Conservation (phyloP, 2,888 invertebrate genomes). For the Lasioglossum vierecki region DNA sequence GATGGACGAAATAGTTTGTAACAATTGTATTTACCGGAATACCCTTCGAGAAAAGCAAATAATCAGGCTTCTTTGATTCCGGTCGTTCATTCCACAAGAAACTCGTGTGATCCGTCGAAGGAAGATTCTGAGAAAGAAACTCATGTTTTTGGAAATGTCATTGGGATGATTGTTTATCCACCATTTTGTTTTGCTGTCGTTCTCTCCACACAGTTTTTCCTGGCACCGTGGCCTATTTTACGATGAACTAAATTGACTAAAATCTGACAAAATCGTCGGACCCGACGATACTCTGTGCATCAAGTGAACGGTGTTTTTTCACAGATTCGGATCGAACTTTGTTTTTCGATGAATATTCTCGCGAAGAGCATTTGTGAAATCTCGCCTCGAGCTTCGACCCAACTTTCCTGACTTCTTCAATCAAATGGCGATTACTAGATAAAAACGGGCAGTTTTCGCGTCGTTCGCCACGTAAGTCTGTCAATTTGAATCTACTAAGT, state of each 20-base stretch:
- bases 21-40: neutral
- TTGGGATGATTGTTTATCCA: slow-evolving; percentile 77
- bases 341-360: slow-evolving; percentile 14
- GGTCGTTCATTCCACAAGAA: neutral
- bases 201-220: slow-evolving; percentile 69
- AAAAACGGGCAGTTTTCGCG: slow-evolving; percentile 70
- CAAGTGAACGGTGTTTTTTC: neutral
- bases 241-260: slow-evolving; percentile 64
- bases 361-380: slow-evolving; percentile 76
- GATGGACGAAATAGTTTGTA: neutral
- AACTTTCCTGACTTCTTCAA: slow-evolving; percentile 79
- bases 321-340: slow-evolving; percentile 11
- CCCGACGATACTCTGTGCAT: slow-evolving; percentile 28
- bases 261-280: slow-evolving; percentile 31
- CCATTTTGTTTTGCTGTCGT: slow-evolving; percentile 77
- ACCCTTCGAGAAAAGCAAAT: slow-evolving; percentile 8
- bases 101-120: neutral
- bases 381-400: slow-evolving; percentile 74
- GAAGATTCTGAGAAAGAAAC: slow-evolving; percentile 13
- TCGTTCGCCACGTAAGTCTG: slow-evolving; percentile 71
- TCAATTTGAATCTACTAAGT: neutral
- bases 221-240: slow-evolving; percentile 71
- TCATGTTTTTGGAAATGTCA: slow-evolving; percentile 70
- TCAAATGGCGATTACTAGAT: slow-evolving; percentile 77
- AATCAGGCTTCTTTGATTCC: neutral